Evolutionary conservation across 2,888 invertebrate genomes (phyloP).

Genomic region (Amblyjoppa fuscipennis): DNA sequence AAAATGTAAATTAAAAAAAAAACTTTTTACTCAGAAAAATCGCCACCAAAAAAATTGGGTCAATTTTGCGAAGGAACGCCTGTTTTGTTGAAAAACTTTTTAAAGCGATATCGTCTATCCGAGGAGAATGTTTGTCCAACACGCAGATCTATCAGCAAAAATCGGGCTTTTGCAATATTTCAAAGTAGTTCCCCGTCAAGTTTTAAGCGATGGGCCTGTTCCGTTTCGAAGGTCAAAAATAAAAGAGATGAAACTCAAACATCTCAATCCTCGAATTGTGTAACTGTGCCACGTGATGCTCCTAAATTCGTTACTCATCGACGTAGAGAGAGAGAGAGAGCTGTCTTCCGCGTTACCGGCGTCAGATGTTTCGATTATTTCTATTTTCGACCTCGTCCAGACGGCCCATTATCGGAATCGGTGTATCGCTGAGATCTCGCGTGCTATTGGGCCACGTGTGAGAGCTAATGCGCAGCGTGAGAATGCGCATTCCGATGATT

Average conservation of each 20-base stretch:
- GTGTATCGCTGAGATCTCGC: neutral
- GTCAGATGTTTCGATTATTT: constrained; percentile 14
- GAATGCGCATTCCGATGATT: neutral
- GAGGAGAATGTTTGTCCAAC: neutral
- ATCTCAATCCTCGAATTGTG: constrained; percentile 5
- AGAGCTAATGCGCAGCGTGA: neutral
- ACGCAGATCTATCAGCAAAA: neutral
- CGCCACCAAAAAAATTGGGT: neutral
- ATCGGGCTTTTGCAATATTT: neutral
- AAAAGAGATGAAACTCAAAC: neutral
- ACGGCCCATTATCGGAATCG: constrained; percentile 7
- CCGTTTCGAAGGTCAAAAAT: neutral
- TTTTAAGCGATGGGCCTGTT: neutral
- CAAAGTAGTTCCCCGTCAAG: neutral
- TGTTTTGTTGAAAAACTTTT: neutral
- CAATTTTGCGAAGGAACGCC: neutral
- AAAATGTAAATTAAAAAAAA: too few relatives aligned
- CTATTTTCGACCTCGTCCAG: constrained; percentile 10
- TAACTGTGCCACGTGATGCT: neutral
- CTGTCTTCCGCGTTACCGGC: constrained; percentile 1
- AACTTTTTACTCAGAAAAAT: neutral
- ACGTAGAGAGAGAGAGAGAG: neutral
- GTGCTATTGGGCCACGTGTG: neutral
- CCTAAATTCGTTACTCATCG: constrained; percentile 13
- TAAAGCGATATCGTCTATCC: neutral